Evolutionary conservation across 2,888 invertebrate genomes (phyloP).

Genomic region (Nineta flava): DNA sequence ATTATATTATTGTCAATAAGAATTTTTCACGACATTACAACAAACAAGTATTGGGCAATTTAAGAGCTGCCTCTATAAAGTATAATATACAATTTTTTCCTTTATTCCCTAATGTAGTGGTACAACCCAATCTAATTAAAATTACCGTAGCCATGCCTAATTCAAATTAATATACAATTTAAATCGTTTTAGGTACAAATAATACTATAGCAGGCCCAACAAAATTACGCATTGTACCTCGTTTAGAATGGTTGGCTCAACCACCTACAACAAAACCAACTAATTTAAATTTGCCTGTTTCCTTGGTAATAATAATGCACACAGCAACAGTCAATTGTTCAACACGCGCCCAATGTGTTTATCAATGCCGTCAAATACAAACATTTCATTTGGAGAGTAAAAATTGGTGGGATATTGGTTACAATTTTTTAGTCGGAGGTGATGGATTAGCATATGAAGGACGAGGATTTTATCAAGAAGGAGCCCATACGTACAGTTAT

Average conservation of each 20-base stretch:
- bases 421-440: constrained; percentile 58
- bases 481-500: constrained; percentile 47
- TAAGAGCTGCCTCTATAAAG: no score
- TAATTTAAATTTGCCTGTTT: constrained; percentile 19
- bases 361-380: constrained; percentile 39
- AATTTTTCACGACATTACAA: no score
- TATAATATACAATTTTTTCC: no score
- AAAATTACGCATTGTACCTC: constrained; percentile 35
- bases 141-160: no score
- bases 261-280: constrained; percentile 30
- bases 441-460: constrained; percentile 60
- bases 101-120: neutral
- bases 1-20: no score
- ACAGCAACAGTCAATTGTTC: constrained; percentile 38
- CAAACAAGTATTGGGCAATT: no score
- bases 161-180: no score
- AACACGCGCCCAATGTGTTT: constrained; percentile 36
- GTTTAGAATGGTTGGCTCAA: constrained; percentile 47
- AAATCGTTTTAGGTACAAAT: constrained; percentile 9
- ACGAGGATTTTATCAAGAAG: constrained; percentile 51
- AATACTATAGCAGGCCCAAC: constrained; percentile 10
- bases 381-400: constrained; percentile 43
- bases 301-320: constrained; percentile 35
- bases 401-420: constrained; percentile 44
- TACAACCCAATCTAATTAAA: neutral